Base-by-base conservation (phyloP, 2,888 invertebrate species). In the Drosophila nr. perissopoda region DNA sequence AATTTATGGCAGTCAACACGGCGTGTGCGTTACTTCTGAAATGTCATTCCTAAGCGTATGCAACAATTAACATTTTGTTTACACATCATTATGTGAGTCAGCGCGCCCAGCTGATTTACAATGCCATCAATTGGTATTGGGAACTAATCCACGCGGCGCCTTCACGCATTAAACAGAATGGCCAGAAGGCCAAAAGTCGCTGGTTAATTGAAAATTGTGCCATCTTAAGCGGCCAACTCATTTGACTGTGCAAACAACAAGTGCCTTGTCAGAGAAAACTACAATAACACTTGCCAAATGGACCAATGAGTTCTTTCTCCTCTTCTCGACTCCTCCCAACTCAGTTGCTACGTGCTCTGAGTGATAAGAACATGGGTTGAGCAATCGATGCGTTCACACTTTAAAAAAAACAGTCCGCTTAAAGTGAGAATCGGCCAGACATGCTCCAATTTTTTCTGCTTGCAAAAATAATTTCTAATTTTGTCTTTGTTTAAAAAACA, bases 181-280 rank as follows among this genome's bases (percentile, higher is more conserved):
- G 48, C 11, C 29, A 34, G 53, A 51, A 33, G 34, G 53, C 36
- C 48, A 58, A 25, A 69, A 38, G 62, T 65, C 62, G 60, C 40
- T 38, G 42, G 29, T 56, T 80, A 69, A 86, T 80, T 69, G 75
- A 83, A 84, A 83, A 69, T 52, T 59, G 54, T 42, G 18, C 60
- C 63, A 18, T 61, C 56, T 64, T 59, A 61, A 61, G 69, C 53
- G 42, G 25, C 54, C 49, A 71, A 59, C 73, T 80, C 67, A 86
- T 86, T 86, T 86, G 69, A 69, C 52, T 82, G 72, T 52, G 59
- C 64, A 80, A 86, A 86, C 86, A 86, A 67, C 56, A 57, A 74
- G 75, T 56, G 68, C 53, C 54, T 56, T 51, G n/a, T 60, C 36
- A 34, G 6, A 31, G 52, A 6, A 31, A 77, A 57, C 56, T 63